These are phyloP conservation scores for Ciconia maguari DNA, from an alignment of 2,113 vertebrate species.

Conservation along the genomic window DNA sequence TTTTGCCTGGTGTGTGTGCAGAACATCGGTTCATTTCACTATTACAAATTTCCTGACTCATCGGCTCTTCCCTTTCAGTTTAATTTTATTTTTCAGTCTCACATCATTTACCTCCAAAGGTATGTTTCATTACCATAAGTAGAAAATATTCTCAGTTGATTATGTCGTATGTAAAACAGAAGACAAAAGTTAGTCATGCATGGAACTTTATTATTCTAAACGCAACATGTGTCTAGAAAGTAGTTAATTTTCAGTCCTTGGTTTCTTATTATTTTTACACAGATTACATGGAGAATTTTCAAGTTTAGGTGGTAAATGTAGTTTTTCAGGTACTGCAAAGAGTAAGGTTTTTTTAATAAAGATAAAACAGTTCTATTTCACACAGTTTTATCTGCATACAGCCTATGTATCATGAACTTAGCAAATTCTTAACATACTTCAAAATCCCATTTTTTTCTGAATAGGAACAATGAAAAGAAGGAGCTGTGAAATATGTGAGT, in stretches of 20 bases:
- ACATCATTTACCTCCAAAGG: not conserved
- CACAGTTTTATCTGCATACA: not conserved
- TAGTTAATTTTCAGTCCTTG: not conserved
- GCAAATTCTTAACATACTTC: not conserved
- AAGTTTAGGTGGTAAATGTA: not conserved
- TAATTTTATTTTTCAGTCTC: conserved; percentile 2
- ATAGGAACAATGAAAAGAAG: not conserved
- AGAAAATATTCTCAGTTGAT: not conserved
- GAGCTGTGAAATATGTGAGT: not conserved
- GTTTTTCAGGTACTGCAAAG: not conserved
- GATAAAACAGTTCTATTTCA: not conserved
- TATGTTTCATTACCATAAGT: not conserved
- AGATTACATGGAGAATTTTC: not conserved
- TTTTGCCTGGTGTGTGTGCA: not conserved
- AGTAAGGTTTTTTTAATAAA: not conserved
- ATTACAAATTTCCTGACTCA: not conserved
- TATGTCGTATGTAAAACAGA: not conserved
- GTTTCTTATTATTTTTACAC: not conserved
- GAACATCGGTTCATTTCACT: not conserved
- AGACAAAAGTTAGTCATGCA: not conserved
- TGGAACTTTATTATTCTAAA: not conserved
- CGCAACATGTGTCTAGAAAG: not conserved
- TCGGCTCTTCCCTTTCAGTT: not conserved
- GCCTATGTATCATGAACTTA: not conserved
- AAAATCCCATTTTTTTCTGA: not conserved